A percentile compares a stretch with the other conserved stretches of the same genome.
Conservation (phyloP, 2,113 vertebrate genomes). For the Zapornia atra region DNA sequence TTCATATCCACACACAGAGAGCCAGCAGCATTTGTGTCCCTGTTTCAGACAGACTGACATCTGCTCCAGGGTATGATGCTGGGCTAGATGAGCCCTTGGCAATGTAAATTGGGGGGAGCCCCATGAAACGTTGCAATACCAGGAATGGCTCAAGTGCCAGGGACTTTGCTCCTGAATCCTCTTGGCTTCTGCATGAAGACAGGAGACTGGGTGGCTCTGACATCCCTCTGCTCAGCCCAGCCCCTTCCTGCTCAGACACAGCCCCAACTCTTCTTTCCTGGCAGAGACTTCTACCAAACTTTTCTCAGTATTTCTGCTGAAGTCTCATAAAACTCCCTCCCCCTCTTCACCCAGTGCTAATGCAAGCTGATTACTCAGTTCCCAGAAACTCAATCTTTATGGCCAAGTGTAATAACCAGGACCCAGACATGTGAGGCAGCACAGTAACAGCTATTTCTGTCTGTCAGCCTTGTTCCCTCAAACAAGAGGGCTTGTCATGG, state of each 20-base stretch:
- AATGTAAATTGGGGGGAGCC: neutral
- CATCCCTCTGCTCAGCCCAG: neutral
- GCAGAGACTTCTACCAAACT: neutral
- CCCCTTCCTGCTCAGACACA: neutral
- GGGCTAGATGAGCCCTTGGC: neutral
- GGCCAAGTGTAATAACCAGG: neutral
- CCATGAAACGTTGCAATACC: fast-evolving
- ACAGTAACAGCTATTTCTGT: conserved; percentile 7
- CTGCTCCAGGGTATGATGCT: neutral
- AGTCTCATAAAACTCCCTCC: neutral
- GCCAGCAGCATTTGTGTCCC: neutral
- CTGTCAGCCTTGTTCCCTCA: neutral
- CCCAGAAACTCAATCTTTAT: conserved; percentile 1
- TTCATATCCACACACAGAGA: neutral
- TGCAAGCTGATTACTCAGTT: neutral
- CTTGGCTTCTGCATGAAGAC: neutral
- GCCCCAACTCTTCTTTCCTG: neutral
- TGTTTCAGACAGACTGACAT: neutral
- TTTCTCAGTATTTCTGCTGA: neutral
- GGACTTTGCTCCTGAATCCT: neutral
- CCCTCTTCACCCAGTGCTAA: neutral
- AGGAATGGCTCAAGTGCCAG: neutral
- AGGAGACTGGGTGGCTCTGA: neutral
- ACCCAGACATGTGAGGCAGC: neutral
- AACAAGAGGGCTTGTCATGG: conserved; percentile 72